Evolutionary conservation across 2,113 vertebrate species (phyloP), one percentile per base, ranked within the genome.

Genomic region (Neotragus pygmaeus): DNA sequence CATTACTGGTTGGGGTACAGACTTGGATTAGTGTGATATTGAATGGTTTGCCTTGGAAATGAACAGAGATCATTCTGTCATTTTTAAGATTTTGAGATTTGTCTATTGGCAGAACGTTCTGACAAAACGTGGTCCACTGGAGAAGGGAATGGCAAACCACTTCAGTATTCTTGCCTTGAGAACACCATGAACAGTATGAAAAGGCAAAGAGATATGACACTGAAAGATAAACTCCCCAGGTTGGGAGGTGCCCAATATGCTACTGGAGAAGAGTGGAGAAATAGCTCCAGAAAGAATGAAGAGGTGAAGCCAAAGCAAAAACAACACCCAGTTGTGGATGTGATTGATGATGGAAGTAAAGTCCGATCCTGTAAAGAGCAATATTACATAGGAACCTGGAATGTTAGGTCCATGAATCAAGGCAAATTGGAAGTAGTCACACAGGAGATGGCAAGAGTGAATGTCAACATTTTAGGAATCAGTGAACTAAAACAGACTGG

Each of bases 51-150:
- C 33, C 64, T 36, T 66, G 64, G n/a, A 36, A 66, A 36, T 4
- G 33, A 66, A 66, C 64, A 66, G 64, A n/a, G 33, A 36, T 36
- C 64, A 66, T 36, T 64, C 64, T 66, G 33, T 66, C 17, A 36
- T 36, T 19, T 66, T 64, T 64, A 7, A 64, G 30, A 64, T 64
- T 64, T 66, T 64, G 62, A 64, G 7, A 66, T 66, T 66, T 66
- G 33, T 36, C 17, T 36, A 21, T 36, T 66, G 64, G 64, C 1
- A 0, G 33, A 66, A 33, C 0, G 2, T 66, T 36, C 33, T 66
- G 62, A 66, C 16, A 66, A 66, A 66, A 66, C 4, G 4, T 36
- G 33, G 17, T 66, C 64, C 17, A 66, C 64, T 36, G 9, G 33
- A 66, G 64, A 66, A 66, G 33, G 33, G 64, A 66, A 66, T 21